A percentile compares a stretch with the other conserved stretches of the same genome.
These are phyloP conservation scores for Marisa cornuarietis DNA, from an alignment of 1,140 invertebrate genomes.

Conservation along the genomic window DNA sequence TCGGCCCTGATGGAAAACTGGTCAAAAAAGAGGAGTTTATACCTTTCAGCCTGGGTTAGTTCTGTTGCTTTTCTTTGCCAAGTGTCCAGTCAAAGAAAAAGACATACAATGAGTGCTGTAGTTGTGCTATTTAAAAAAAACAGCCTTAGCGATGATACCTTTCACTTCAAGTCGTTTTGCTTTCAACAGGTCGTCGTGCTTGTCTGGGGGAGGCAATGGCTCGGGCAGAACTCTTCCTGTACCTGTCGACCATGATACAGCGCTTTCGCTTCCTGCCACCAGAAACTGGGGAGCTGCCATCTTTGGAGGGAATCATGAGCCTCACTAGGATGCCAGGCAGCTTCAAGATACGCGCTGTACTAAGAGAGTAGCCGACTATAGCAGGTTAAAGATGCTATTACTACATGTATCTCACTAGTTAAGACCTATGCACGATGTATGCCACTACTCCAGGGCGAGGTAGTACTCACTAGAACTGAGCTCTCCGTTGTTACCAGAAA, in stretches of 20 bases:
- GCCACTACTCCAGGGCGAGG: too few relatives aligned
- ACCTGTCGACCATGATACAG: constrained; percentile 30
- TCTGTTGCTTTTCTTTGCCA: neutral
- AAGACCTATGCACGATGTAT: too few relatives aligned
- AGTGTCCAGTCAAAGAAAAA: too few relatives aligned
- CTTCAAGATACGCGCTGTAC: constrained; percentile 11
- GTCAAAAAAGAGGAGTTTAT: constrained; percentile 29
- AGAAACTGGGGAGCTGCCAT: constrained; percentile 13
- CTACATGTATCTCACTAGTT: too few relatives aligned
- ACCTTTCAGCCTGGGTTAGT: constrained; percentile 4
- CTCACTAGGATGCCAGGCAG: constrained; percentile 1
- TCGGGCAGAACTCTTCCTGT: constrained; percentile 37
- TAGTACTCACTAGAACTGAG: too few relatives aligned
- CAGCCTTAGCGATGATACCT: too few relatives aligned
- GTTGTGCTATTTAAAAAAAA: too few relatives aligned
- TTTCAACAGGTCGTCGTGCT: constrained; percentile 21
- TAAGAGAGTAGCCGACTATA: neutral
- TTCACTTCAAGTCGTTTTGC: too few relatives aligned
- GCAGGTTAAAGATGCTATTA: too few relatives aligned
- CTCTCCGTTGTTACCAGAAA: too few relatives aligned
- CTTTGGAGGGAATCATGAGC: constrained; percentile 21
- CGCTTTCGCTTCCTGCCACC: constrained; percentile 25
- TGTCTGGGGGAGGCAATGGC: constrained; percentile 42
- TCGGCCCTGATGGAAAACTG: constrained; percentile 49
- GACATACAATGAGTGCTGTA: too few relatives aligned